A percentile compares a stretch with the other conserved stretches of the same genome.
These are phyloP conservation scores for Buathra laborator DNA, from an alignment of 2,888 invertebrate genomes.

Conservation along the genomic window DNA sequence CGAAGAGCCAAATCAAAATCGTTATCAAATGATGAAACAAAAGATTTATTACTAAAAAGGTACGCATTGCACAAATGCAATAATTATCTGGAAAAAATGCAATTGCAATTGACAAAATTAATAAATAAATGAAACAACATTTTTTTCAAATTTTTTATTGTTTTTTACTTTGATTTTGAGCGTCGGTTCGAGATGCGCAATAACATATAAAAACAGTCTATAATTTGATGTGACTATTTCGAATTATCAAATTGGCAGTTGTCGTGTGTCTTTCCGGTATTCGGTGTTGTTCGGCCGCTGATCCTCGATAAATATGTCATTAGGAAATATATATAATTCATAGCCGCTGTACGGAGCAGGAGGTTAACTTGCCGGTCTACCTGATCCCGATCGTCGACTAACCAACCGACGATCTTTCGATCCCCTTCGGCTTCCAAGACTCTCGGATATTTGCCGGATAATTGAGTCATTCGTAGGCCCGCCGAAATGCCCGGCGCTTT, in stretches of 20 bases:
- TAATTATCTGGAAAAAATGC: too few relatives aligned
- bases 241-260: background rate
- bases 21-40: background rate
- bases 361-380: conserved; percentile 1
- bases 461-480: conserved; percentile 32
- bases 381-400: conserved; percentile 2
- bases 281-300: background rate
- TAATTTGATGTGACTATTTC: background rate
- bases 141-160: background rate
- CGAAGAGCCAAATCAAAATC: background rate
- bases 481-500: background rate
- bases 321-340: conserved; percentile 8
- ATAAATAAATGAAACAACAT: background rate
- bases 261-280: conserved; percentile 3
- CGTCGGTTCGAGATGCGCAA: background rate
- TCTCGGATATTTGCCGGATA: conserved; percentile 6
- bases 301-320: conserved; percentile 9
- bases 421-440: conserved; percentile 1
- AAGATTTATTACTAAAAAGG: background rate
- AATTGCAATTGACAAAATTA: background rate
- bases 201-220: background rate
- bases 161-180: background rate
- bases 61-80: too few relatives aligned
- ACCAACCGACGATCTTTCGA: conserved; percentile 2
- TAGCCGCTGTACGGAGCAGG: background rate